Conservation (phyloP, 2,797 vertebrate species). For the Zalophus californianus region DNA sequence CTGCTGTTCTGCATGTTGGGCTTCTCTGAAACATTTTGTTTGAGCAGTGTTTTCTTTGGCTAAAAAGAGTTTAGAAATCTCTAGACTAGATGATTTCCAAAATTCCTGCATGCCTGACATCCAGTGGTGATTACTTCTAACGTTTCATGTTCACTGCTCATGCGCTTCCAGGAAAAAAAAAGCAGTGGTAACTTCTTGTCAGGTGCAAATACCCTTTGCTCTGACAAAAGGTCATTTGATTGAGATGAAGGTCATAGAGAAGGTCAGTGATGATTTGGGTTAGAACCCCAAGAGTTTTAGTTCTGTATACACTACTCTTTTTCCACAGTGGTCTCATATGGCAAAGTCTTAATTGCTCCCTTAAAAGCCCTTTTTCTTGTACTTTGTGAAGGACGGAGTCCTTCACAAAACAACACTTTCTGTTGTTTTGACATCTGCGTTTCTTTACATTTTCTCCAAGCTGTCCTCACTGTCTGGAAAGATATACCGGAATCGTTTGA, state of each 20-base stretch:
- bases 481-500: background rate
- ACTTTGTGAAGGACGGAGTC: background rate
- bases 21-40: background rate
- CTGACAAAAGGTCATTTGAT: background rate
- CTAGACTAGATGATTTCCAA: background rate
- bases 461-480: background rate
- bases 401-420: background rate
- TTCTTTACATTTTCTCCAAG: background rate
- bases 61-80: constrained; percentile 15
- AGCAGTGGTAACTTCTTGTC: background rate
- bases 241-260: background rate
- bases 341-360: background rate
- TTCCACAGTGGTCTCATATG: background rate
- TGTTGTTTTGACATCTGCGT: background rate
- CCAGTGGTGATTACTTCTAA: background rate
- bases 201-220: background rate
- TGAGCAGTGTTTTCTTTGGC: constrained; percentile 1
- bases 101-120: background rate
- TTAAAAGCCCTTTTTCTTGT: background rate
- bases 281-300: background rate
- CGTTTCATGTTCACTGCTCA: background rate
- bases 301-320: background rate
- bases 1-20: background rate
- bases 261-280: background rate
- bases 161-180: background rate